Evolutionary conservation across 2,797 vertebrate genomes (phyloP).

Genomic region (Sebastes nivosus): DNA sequence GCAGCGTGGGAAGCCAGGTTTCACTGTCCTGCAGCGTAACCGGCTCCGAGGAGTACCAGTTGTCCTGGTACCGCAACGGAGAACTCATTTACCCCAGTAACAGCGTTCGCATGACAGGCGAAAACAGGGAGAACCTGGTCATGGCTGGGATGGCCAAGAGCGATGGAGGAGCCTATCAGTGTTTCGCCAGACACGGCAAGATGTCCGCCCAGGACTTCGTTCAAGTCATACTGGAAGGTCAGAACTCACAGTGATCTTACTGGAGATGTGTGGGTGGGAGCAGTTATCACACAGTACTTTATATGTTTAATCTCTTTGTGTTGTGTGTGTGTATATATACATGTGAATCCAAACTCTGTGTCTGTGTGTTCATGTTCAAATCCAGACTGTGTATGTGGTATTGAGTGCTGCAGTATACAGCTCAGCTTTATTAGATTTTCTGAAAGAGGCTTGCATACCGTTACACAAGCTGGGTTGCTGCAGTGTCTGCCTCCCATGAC

Average conservation of each 20-base stretch:
- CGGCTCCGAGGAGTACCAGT: slow-evolving; percentile 92
- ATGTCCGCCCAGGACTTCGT: slow-evolving; percentile 98
- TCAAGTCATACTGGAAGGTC: slow-evolving; percentile 97
- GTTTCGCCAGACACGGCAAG: slow-evolving; percentile 93
- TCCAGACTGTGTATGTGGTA: slow-evolving; percentile 9
- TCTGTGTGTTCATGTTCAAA: neutral
- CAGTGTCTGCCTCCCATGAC: slow-evolving; percentile 80
- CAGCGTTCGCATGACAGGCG: slow-evolving; percentile 92
- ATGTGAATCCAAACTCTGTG: neutral
- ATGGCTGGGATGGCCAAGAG: slow-evolving; percentile 99
- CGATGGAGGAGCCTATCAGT: slow-evolving; percentile 97
- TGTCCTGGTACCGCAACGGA: slow-evolving; percentile 97
- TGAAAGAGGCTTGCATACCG: slow-evolving; percentile 56
- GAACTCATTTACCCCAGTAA: slow-evolving; percentile 93
- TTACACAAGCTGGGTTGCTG: slow-evolving; percentile 76
- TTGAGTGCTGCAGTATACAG: slow-evolving; percentile 57
- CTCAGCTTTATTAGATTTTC: slow-evolving; percentile 78
- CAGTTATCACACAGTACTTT: neutral
- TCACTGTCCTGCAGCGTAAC: slow-evolving; percentile 94
- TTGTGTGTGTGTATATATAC: neutral
- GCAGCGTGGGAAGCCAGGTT: slow-evolving; percentile 97
- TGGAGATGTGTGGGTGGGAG: neutral
- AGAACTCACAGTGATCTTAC: slow-evolving; percentile 55
- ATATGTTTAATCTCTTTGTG: neutral
- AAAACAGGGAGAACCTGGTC: slow-evolving; percentile 92